Base-by-base conservation (phyloP, 1,140 invertebrate genomes). In the Rhagoletis zephyria region DNA sequence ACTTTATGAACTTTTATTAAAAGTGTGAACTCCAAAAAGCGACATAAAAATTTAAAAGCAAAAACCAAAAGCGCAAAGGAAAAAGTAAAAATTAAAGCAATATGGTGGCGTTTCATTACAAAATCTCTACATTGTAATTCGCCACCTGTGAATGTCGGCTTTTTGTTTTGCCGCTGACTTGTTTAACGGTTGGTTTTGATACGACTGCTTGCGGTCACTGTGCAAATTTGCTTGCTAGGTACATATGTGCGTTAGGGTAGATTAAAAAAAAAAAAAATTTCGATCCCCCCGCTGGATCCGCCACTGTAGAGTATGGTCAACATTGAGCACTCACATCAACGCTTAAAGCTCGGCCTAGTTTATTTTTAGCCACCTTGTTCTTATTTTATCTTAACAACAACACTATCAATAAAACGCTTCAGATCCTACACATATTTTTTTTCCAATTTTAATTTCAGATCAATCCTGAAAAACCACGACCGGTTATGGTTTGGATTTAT, bases 401-500 rank as follows among this genome's bases (percentile, higher is more conserved):
- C 30, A n/a, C n/a, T n/a, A n/a, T n/a, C n/a, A n/a, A n/a, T n/a
- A 30, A 30, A 30, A 30, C 30, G 1, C 30, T 30, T 30, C 30
- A 30, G 30, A 30, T 30, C 30, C 0, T 30, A 30, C 2, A 74
- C 3, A 74, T 40, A 56, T 10, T 56, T 2, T 56, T 56, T 56
- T 56, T 3, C 10, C 1, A 0, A 14, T 16, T 3, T 56, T 16
- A 0, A 14, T 16, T 14, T 0, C 48, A 92, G 91, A 81, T 92
- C 19, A 89, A 90, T 16, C 90, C 91, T 0, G 61, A 87, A 0
- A 90, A 90, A 45, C 88, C 86, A 19, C 89, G 89, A 1, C 92
- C 92, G 1, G 92, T 93, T 1, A 89, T 93, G 89, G 91, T 92
- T n/a, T 93, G 92, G 93, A 94, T 97, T n/a, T 95, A 96, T 91